Conservation (phyloP, 2,888 invertebrate genomes). For the Bugula neritina region DNA sequence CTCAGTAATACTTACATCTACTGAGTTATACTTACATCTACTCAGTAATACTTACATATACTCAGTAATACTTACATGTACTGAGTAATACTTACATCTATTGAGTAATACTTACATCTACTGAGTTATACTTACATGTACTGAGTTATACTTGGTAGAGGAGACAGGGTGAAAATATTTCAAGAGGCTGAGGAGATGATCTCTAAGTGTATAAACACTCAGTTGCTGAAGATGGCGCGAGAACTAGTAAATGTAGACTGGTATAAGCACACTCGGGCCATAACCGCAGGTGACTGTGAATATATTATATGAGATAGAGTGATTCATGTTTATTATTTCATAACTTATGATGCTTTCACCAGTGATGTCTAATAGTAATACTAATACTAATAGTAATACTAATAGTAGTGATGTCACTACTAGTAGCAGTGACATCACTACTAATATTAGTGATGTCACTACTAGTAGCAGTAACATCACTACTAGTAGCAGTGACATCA, state of each 20-base stretch:
- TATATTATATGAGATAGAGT: background rate
- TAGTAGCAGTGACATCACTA: no score
- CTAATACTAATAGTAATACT: background rate
- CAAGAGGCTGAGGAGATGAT: slow-evolving; percentile 66
- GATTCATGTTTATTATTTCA: background rate
- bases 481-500: background rate
- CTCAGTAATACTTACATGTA: no score
- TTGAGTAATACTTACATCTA: no score
- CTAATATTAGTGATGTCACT: no score
- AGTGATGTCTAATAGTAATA: background rate
- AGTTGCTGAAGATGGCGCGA: slow-evolving; percentile 65
- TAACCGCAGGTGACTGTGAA: slow-evolving; percentile 57
- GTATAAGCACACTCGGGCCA: slow-evolving; percentile 65
- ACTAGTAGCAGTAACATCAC: background rate
- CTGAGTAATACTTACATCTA: no score
- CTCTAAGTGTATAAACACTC: slow-evolving; percentile 60
- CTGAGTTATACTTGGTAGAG: slow-evolving; percentile 54
- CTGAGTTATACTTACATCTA: no score
- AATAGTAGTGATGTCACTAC: background rate
- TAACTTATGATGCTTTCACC: no score
- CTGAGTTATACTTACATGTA: no score
- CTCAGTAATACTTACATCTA: no score
- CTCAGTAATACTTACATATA: no score
- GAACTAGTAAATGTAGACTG: slow-evolving; percentile 69
- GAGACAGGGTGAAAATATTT: slow-evolving; percentile 57